Evolutionary conservation across 1,140 invertebrate genomes (phyloP).

Genomic region (Drosophila carrolli): DNA sequence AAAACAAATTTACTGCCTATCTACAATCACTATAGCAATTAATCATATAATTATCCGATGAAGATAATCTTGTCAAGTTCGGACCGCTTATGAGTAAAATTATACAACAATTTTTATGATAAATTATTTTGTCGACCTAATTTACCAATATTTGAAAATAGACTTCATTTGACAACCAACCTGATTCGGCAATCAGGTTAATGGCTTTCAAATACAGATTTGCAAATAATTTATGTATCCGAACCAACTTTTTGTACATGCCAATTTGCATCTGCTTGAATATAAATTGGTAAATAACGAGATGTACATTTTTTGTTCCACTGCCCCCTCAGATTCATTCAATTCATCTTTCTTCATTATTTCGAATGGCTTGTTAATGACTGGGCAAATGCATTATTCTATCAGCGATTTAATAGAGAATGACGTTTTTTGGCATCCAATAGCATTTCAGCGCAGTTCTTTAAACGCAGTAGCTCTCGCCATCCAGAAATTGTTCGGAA

Average conservation of each 20-base stretch:
- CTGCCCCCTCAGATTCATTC: constrained; percentile 3
- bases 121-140: background rate
- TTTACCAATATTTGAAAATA: background rate
- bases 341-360: constrained; percentile 68
- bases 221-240: constrained; percentile 24
- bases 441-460: constrained; percentile 17
- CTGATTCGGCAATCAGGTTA: constrained; percentile 12
- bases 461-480: constrained; percentile 31
- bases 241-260: constrained; percentile 15
- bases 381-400: constrained; percentile 23
- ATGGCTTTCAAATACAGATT: constrained; percentile 37
- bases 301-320: background rate
- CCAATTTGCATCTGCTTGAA: constrained; percentile 34
- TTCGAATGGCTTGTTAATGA: constrained; percentile 29
- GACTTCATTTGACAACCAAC: constrained; percentile 9
- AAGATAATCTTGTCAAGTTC: background rate
- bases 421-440: constrained; percentile 25
- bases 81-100: constrained; percentile 2
- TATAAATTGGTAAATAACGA: constrained; percentile 21
- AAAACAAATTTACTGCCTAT: background rate
- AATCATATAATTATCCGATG: constrained; percentile 1
- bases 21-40: background rate
- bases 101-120: constrained; percentile 1
- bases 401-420: constrained; percentile 30
- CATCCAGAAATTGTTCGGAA: constrained; percentile 15